phyloP scores from a whole-genome alignment of 2,113 vertebrate species.

The Hemicordylus capensis region DNA sequence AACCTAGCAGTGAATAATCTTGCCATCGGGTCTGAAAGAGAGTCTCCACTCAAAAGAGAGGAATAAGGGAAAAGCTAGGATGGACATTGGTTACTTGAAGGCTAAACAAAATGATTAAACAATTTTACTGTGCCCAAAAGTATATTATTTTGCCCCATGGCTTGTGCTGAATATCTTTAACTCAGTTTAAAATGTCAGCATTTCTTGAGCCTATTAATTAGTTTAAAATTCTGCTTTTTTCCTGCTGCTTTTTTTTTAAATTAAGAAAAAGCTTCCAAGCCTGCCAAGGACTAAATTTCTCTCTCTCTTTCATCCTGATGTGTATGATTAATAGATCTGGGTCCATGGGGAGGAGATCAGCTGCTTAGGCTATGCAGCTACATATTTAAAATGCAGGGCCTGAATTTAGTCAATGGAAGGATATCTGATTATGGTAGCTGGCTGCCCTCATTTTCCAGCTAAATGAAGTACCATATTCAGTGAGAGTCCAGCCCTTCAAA shows the following conservation, averaged over 20 bases:
- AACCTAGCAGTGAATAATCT: background rate
- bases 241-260: too few relatives aligned
- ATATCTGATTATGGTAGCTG: background rate
- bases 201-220: background rate
- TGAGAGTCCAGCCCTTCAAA: background rate
- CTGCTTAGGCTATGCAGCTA: conserved; percentile 23
- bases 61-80: background rate
- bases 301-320: conserved; percentile 15
- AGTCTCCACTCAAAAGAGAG: too few relatives aligned
- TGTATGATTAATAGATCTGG: conserved; percentile 18
- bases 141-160: background rate
- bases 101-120: background rate
- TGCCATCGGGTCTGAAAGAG: too few relatives aligned
- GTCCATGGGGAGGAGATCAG: background rate
- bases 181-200: background rate
- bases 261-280: too few relatives aligned
- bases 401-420: background rate
- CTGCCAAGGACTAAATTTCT: conserved; percentile 41
- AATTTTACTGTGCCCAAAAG: background rate
- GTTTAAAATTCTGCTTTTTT: background rate
- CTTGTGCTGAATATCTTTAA: background rate
- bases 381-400: conserved; percentile 24
- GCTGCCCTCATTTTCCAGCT: background rate
- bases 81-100: background rate
- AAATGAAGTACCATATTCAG: background rate